Evolutionary conservation across 2,113 vertebrate species (phyloP).

Genomic region (Suricata suricatta): DNA sequence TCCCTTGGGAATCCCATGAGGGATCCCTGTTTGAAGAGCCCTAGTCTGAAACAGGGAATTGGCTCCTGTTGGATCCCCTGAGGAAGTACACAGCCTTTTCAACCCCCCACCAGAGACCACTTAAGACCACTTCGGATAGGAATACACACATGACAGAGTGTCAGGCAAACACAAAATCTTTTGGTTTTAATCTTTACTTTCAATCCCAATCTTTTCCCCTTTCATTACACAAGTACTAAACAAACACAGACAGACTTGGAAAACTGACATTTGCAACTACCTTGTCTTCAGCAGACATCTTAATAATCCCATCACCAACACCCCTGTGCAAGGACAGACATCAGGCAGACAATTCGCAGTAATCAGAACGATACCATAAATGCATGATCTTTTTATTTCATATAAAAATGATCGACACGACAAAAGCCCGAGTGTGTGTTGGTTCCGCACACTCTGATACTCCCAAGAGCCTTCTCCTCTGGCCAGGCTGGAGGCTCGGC

Average conservation of each 20-base stretch:
- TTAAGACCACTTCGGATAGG: neutral
- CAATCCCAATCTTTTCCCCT: constrained; percentile 35
- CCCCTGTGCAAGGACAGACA: neutral
- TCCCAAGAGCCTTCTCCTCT: constrained; percentile 38
- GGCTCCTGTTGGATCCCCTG: neutral
- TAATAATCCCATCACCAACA: neutral
- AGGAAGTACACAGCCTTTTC: neutral
- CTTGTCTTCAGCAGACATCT: neutral
- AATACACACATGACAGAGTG: neutral
- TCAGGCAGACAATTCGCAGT: neutral
- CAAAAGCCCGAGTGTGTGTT: constrained; percentile 70
- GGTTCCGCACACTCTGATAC: constrained; percentile 55
- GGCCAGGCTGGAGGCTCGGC: neutral
- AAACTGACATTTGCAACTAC: neutral
- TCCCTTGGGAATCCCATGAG: neutral
- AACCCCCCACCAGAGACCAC: rapidly evolving
- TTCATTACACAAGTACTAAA: constrained; percentile 51
- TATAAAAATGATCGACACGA: constrained; percentile 78
- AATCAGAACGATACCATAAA: constrained; percentile 57
- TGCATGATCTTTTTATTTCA: constrained; percentile 80
- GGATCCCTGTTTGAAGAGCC: neutral
- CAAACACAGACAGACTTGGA: neutral
- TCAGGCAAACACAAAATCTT: constrained; percentile 28
- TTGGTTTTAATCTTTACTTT: constrained; percentile 70
- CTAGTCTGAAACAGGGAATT: neutral